These are phyloP conservation scores for Anarrhichthys ocellatus DNA, from an alignment of 2,113 vertebrate genomes.

Conservation along the genomic window DNA sequence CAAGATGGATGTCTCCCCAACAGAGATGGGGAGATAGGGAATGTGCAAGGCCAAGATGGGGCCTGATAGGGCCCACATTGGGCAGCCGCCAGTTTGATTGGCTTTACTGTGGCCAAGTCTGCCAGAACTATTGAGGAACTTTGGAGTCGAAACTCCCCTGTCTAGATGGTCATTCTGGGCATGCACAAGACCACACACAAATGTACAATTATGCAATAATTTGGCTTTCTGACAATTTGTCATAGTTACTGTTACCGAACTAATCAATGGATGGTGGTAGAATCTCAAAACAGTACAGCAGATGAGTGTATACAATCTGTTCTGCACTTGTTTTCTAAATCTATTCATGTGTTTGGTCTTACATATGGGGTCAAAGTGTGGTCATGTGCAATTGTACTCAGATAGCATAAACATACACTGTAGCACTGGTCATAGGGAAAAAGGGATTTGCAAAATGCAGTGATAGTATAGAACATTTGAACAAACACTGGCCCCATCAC, in stretches of 20 bases:
- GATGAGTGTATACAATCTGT: neutral
- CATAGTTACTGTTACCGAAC: neutral
- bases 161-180: constrained; percentile 31
- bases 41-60: constrained; percentile 58
- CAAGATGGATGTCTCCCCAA: constrained; percentile 71
- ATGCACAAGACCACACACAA: constrained; percentile 25
- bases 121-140: constrained; percentile 46
- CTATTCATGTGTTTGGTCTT: neutral
- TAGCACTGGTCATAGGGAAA: neutral
- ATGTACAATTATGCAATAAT: constrained; percentile 36
- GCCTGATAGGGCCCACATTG: constrained; percentile 51
- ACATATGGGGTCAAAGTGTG: neutral
- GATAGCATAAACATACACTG: neutral
- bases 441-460: constrained; percentile 26
- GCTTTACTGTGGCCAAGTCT: constrained; percentile 38
- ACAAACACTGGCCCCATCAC: neutral
- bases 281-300: constrained; percentile 3
- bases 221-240: constrained; percentile 20
- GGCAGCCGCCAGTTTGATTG: constrained; percentile 45
- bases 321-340: neutral
- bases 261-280: constrained; percentile 39
- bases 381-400: constrained; percentile 11
- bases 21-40: constrained; percentile 66
- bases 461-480: neutral
- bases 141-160: constrained; percentile 33